Base-by-base conservation (phyloP, 2,113 vertebrate species). In the Picathartes gymnocephalus region DNA sequence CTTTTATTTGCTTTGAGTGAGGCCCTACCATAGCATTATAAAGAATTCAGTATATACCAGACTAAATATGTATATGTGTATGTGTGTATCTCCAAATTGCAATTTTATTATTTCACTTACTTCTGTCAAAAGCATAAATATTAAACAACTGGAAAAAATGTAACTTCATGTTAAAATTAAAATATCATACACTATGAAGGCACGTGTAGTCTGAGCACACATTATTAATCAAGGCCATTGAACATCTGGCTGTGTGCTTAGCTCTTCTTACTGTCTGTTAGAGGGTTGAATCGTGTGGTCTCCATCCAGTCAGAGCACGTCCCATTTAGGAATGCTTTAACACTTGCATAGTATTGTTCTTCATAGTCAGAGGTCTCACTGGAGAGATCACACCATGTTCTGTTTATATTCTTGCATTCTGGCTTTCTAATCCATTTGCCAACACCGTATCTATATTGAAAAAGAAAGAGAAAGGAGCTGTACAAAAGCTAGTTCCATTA, bases 381-480 rank as follows among this genome's bases (percentile, higher is more conserved):
- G 81, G 98, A 99, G 82, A 99, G 98, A 92, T 99, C 99, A 73
- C 99, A 99, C 96, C 97, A 98, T 3, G 92, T 98, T 88, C 88
- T 96, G 17, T 18, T 95, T 57, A 98, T 97, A 62, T 97, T 91
- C 19, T 33, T 97, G 86, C 99, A 99, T 51, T 97, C 96, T 12
- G 45, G 33, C 93, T 98, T 98, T 39, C 82, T 83, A 85, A 98
- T 98, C 99, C 99, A 99, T 40, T 95, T 96, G 53, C 94, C 96
- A 80, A 98, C 96, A 4, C 99, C 99, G 0, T 99, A 99, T 90
- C 99, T 99, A 85, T 16, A 27, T 76, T 42, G 56, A 42, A 93
- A 71, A 79, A 83, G 21, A 70, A 90, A 97, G 35, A 82, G 58
- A 90, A 68, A 92, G 78, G 20, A 91, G 25, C 33, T 76, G 44